Percentiles rank a stretch among this genome's conserved stretches.
phyloP scores from a whole-genome alignment of 2,888 invertebrate genomes.

The Drosophila merina region DNA sequence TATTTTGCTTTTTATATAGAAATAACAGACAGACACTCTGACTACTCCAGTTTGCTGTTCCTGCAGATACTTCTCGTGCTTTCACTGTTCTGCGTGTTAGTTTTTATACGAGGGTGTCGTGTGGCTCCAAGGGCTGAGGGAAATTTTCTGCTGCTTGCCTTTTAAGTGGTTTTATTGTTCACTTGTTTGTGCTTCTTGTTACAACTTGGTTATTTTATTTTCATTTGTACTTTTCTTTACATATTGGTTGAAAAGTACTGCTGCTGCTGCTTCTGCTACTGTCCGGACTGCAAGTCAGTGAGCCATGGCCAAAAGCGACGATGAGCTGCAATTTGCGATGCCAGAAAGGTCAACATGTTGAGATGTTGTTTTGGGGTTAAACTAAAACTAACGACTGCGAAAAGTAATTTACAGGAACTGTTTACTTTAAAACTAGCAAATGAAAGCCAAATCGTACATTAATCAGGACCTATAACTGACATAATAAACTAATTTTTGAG shows the following conservation, averaged over 20 bases:
- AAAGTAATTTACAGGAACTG: neutral
- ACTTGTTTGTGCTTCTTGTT: constrained; percentile 54
- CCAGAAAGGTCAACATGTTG: constrained; percentile 38
- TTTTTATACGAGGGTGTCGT: constrained; percentile 47
- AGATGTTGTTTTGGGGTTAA: constrained; percentile 19
- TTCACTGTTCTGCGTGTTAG: constrained; percentile 63
- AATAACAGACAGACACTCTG: constrained; percentile 42
- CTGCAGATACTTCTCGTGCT: constrained; percentile 19
- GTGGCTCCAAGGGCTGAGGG: constrained; percentile 32
- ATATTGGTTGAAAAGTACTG: constrained; percentile 40
- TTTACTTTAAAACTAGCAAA: neutral
- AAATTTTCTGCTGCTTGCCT: constrained; percentile 52
- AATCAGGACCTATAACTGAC: constrained; percentile 1
- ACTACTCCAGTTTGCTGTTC: constrained; percentile 27
- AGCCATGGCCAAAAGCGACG: constrained; percentile 30
- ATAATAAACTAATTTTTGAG: constrained; percentile 4
- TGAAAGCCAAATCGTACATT: neutral
- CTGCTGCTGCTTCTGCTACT: neutral
- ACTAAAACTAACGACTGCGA: constrained; percentile 5
- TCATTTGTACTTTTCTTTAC: constrained; percentile 36
- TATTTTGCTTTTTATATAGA: constrained; percentile 73
- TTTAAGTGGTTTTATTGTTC: constrained; percentile 69
- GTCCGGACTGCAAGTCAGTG: constrained; percentile 22
- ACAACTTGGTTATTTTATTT: constrained; percentile 41
- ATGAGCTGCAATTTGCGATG: constrained; percentile 33